Evolutionary conservation across 2,113 vertebrate species (phyloP).

Genomic region (Sylvia atricapilla): DNA sequence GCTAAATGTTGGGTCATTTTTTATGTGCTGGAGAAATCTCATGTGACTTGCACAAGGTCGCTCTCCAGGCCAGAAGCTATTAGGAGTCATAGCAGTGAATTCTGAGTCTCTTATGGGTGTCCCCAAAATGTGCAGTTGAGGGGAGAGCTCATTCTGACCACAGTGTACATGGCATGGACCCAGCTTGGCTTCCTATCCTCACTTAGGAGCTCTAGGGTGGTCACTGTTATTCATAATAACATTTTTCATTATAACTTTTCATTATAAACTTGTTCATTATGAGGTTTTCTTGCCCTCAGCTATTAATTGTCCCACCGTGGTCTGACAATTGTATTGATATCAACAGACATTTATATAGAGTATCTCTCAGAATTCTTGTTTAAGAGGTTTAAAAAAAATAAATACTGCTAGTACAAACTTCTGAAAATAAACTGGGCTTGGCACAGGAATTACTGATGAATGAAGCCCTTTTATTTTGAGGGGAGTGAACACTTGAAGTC

Average conservation of each 20-base stretch:
- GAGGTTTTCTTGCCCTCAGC: background rate
- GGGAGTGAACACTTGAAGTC: background rate
- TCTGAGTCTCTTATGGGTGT: background rate
- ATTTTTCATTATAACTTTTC: background rate
- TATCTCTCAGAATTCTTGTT: background rate
- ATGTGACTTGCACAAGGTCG: background rate
- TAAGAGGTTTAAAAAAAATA: background rate
- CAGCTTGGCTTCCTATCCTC: accelerated
- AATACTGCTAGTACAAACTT: background rate
- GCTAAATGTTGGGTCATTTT: background rate
- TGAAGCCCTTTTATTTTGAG: background rate
- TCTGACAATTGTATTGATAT: background rate
- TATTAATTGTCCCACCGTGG: background rate
- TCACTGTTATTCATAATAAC: background rate
- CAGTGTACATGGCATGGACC: accelerated
- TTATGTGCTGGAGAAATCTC: background rate
- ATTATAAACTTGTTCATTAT: background rate
- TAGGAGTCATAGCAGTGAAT: background rate
- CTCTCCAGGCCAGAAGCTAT: background rate
- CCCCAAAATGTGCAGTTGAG: background rate
- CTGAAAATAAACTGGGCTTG: slow-evolving; percentile 40
- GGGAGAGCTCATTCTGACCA: background rate
- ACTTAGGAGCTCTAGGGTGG: background rate
- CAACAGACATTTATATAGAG: background rate
- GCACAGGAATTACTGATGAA: slow-evolving; percentile 34